A percentile compares a stretch with the other conserved stretches of the same genome.
Evolutionary conservation across 2,797 vertebrate species (phyloP).

Genomic region (Poecilia picta): DNA sequence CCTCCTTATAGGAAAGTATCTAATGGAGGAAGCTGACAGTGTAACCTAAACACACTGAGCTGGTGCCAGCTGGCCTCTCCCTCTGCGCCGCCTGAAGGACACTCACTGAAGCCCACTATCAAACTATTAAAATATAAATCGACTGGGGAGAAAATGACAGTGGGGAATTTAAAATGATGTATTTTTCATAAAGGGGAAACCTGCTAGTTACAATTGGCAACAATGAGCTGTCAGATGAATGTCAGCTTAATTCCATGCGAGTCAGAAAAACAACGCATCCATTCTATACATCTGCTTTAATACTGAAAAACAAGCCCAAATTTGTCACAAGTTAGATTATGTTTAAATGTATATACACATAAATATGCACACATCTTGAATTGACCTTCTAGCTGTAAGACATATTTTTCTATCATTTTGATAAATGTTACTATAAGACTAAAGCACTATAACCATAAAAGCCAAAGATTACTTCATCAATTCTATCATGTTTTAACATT

Average conservation of each 20-base stretch:
- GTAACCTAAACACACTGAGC: constrained; percentile 62
- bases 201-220: neutral
- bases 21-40: constrained; percentile 52
- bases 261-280: neutral
- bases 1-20: constrained; percentile 47
- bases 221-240: constrained; percentile 1
- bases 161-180: constrained; percentile 44
- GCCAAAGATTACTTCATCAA: too few relatives aligned
- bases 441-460: neutral
- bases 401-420: neutral
- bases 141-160: constrained; percentile 15
- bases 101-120: constrained; percentile 52
- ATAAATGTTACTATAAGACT: neutral
- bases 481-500: neutral
- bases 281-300: neutral
- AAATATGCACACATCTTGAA: neutral
- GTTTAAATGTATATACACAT: neutral
- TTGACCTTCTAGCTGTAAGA: neutral
- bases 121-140: constrained; percentile 23
- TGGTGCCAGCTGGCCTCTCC: constrained; percentile 68
- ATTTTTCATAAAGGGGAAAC: constrained; percentile 26
- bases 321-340: neutral
- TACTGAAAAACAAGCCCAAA: neutral
- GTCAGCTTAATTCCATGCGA: neutral
- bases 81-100: constrained; percentile 60